A percentile compares a stretch with the other conserved stretches of the same genome.
These are phyloP conservation scores for Meriones psammophilus DNA, from an alignment of 2,797 vertebrate genomes.

Conservation along the genomic window DNA sequence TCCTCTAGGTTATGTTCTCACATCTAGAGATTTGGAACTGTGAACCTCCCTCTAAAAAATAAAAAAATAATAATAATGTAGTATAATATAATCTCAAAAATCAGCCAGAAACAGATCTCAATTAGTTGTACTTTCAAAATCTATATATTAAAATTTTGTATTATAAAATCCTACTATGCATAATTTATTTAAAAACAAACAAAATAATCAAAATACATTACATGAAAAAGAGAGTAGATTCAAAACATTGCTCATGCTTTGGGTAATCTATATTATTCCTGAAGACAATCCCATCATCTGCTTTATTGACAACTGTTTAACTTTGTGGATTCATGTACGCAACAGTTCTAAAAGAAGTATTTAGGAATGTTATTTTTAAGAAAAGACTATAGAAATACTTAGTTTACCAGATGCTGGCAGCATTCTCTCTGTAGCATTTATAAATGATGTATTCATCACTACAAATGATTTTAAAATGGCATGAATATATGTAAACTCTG, in stretches of 20 bases:
- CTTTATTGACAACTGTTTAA: not conserved
- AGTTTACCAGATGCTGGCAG: not conserved
- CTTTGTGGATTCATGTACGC: not conserved
- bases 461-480: not conserved
- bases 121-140: not conserved
- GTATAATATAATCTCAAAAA: not conserved
- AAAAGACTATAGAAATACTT: not conserved
- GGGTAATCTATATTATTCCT: not conserved
- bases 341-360: not conserved
- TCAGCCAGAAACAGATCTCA: not conserved
- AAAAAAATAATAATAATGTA: not conserved
- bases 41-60: not conserved
- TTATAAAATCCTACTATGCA: not conserved
- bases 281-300: not conserved
- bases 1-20: no score
- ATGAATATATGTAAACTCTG: not conserved
- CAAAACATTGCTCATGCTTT: not conserved
- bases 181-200: constrained; percentile 28
- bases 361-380: not conserved
- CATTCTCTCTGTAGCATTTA: not conserved
- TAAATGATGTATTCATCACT: not conserved
- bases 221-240: not conserved
- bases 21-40: not conserved
- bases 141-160: not conserved
- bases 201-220: not conserved